Base-by-base conservation (phyloP, 2,113 vertebrate genomes). In the Neogale vison region DNA sequence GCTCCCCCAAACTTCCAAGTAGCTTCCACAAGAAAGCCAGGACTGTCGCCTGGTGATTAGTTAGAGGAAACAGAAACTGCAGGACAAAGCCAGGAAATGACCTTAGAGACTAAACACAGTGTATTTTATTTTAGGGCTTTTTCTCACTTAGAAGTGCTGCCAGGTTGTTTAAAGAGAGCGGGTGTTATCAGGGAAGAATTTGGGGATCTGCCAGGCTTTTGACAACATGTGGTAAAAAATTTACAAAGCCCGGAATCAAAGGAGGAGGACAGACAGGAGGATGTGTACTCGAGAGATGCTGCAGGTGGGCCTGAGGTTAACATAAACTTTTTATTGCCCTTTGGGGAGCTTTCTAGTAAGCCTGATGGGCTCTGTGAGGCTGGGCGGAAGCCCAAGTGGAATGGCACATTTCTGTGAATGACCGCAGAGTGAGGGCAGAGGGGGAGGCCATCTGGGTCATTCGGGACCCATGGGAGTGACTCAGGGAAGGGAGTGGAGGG, bases 11-110 rank as follows among this genome's bases (percentile, higher is more conserved):
- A 98, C 96, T 97, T 98, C 95, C 97, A 96, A 97, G 96, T 96
- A 96, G 94, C 95, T 72, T 91, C 85, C 69, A 91, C 96, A 90
- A 96, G 97, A 98, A 98, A 98, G 98, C 95, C 61, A 89, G 90
- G 71, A 89, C 94, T 96, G 94, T 95, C 88, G 9, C 82, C 91
- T 87, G 96, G 97, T 94, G 97, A 98, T 98, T 98, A 98, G 93
- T 94, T 96, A 96, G 96, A 97, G 98, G 98, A 98, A 98, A 97
- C 97, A 98, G 97, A 97, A 97, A 98, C 93, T 92, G 82, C 90
- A 71, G 96, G 97, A 98, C 98, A 98, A 98, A 98, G 97, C 97
- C 98, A 98, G 98, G 98, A 98, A 98, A 98, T 97, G 96, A 98
- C 98, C 97, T 98, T 98, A 96, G 97, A 97, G 94, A 97, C 96